Evolutionary conservation across 1,140 invertebrate genomes (phyloP).

Genomic region (Tribolium madens): DNA sequence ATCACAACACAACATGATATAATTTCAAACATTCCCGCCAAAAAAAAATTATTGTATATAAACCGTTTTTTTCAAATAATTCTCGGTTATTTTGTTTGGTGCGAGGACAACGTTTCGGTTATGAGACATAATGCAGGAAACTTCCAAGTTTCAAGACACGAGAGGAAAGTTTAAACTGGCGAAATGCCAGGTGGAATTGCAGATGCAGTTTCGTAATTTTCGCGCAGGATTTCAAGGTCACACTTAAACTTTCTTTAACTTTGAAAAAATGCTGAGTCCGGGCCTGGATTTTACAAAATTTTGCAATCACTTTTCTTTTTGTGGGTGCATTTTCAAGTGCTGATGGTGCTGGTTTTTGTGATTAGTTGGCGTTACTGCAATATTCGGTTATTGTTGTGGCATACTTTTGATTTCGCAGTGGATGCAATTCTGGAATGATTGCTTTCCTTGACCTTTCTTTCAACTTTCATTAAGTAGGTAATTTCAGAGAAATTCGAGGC

Average conservation of each 20-base stretch:
- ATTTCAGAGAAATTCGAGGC: too few relatives aligned
- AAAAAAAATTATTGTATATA: not conserved
- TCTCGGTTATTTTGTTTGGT: not conserved
- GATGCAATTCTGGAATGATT: too few relatives aligned
- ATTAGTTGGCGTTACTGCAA: too few relatives aligned
- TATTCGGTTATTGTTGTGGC: too few relatives aligned
- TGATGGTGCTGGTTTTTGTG: too few relatives aligned
- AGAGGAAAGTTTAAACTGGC: slow-evolving; percentile 14
- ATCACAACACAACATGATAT: not conserved
- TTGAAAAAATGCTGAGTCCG: not conserved
- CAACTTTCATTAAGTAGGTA: too few relatives aligned
- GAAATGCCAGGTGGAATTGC: slow-evolving; percentile 3
- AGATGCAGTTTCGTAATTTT: not conserved
- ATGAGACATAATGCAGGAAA: not conserved
- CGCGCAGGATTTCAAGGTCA: not conserved
- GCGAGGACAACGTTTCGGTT: not conserved
- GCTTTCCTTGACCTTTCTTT: too few relatives aligned
- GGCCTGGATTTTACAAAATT: not conserved
- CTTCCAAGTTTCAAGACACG: not conserved
- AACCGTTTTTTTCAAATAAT: too few relatives aligned
- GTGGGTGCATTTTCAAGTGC: too few relatives aligned
- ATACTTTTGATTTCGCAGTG: too few relatives aligned
- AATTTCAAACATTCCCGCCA: not conserved
- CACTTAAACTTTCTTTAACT: not conserved
- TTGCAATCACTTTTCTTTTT: not conserved